Percentiles rank a stretch among this genome's conserved stretches.
Evolutionary conservation across 2,888 invertebrate genomes (phyloP).

Genomic region (Torymus aiolomorphi): DNA sequence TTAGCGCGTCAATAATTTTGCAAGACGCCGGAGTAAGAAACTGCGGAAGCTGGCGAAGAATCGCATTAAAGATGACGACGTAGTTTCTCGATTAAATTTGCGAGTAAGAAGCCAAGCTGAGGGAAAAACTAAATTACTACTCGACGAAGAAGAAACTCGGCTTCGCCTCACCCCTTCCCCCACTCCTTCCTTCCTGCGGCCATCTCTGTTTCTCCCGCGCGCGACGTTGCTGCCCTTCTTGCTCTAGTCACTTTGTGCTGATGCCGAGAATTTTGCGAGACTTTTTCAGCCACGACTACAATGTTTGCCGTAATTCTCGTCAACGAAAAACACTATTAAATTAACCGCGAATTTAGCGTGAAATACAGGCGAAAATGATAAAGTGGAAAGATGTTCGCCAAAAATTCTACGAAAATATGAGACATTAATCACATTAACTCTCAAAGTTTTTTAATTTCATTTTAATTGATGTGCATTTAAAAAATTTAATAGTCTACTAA

Average conservation of each 20-base stretch:
- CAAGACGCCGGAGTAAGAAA: conserved; percentile 19
- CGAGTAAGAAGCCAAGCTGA: conserved; percentile 56
- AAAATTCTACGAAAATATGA: not conserved
- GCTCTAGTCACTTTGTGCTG: conserved; percentile 39
- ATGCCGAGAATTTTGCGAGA: conserved; percentile 32
- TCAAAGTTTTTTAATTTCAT: not conserved
- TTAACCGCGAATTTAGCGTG: conserved; percentile 25
- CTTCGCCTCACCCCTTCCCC: conserved; percentile 25
- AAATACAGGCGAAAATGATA: conserved; percentile 27
- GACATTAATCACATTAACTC: not conserved
- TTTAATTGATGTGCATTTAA: too few relatives aligned
- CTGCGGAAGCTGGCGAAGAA: conserved; percentile 54
- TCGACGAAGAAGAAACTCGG: conserved; percentile 51
- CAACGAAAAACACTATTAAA: conserved; percentile 35
- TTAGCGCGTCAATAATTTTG: conserved; percentile 37
- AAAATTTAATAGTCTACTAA: too few relatives aligned
- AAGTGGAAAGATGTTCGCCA: not conserved
- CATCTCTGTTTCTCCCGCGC: conserved; percentile 25
- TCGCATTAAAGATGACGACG: conserved; percentile 67
- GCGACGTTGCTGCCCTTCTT: conserved; percentile 5
- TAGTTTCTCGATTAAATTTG: conserved; percentile 68
- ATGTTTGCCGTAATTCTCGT: conserved; percentile 38
- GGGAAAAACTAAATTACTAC: conserved; percentile 67
- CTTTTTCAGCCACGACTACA: conserved; percentile 29
- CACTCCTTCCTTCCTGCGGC: conserved; percentile 29